Percentiles rank a stretch among this genome's conserved stretches.
Evolutionary conservation across 2,113 vertebrate species (phyloP).

Genomic region (Ciconia boyciana): DNA sequence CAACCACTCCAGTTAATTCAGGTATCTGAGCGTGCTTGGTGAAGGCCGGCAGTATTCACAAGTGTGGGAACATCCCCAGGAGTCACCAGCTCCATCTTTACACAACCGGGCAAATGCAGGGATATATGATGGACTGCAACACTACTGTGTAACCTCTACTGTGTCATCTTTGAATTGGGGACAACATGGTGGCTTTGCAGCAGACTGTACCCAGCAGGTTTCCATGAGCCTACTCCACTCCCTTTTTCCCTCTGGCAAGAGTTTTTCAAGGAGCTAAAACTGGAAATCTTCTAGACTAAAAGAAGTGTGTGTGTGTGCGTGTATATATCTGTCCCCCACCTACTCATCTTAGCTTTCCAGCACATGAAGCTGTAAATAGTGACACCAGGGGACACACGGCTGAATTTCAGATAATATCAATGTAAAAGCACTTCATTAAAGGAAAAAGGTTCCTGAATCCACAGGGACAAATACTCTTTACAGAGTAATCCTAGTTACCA

Average conservation of each 20-base stretch:
- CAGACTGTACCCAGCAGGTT: not conserved
- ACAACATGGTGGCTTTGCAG: not conserved
- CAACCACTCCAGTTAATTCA: not conserved
- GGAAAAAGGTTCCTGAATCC: not conserved
- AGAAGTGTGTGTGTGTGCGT: not conserved
- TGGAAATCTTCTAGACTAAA: not conserved
- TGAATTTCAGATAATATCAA: not conserved
- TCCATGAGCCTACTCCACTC: not conserved
- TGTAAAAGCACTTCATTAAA: not conserved
- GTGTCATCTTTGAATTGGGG: too few species aligned
- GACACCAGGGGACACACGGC: not conserved
- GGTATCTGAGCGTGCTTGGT: slow-evolving; percentile 2
- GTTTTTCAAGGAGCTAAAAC: not conserved
- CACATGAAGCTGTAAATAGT: not conserved
- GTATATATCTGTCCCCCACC: not conserved
- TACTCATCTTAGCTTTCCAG: not conserved
- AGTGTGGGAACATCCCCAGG: not conserved
- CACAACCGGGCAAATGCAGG: not conserved
- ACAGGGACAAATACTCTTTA: not conserved
- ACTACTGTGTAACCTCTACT: not conserved
- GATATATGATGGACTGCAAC: not conserved
- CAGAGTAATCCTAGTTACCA: not conserved
- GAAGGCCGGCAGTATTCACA: not conserved
- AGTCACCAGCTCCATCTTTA: not conserved
- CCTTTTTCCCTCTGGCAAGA: not conserved